Conservation (phyloP, 2,888 invertebrate species). For the Ephialtes manifestator region DNA sequence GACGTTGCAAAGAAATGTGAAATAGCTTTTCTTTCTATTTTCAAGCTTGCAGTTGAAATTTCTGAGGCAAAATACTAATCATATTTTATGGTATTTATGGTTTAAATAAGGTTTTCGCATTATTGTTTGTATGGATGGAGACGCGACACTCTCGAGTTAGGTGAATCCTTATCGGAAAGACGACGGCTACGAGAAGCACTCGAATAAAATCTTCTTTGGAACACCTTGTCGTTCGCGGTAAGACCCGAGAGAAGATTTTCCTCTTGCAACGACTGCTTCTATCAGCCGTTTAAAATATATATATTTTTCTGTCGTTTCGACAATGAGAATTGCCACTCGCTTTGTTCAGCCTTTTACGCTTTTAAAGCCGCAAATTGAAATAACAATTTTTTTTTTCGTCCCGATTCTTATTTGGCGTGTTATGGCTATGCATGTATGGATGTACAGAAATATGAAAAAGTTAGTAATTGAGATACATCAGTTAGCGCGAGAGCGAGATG, state of each 20-base stretch:
- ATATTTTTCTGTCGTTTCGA: constrained; percentile 13
- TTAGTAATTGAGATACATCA: not conserved
- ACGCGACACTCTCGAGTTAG: constrained; percentile 25
- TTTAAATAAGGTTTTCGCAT: too few species aligned
- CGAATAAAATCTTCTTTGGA: constrained; percentile 56
- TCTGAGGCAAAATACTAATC: too few species aligned
- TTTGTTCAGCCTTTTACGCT: not conserved
- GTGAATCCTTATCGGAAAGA: constrained; percentile 59
- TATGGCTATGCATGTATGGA: not conserved
- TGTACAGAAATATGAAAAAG: constrained; percentile 14
- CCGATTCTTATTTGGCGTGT: not conserved
- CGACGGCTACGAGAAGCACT: constrained; percentile 46
- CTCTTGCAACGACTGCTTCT: too few species aligned
- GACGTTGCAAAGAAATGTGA: not conserved
- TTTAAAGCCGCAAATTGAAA: not conserved
- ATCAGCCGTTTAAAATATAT: constrained; percentile 19
- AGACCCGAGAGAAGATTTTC: constrained; percentile 36
- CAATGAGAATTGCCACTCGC: not conserved
- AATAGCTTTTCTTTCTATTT: not conserved
- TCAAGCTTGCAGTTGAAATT: too few species aligned
- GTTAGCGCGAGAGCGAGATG: not conserved
- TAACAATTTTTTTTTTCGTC: not conserved
- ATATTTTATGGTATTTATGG: too few species aligned
- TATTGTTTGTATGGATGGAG: constrained; percentile 39
- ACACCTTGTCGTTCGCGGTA: constrained; percentile 27